Conservation (phyloP, 2,113 vertebrate genomes). For the Otis tarda region DNA sequence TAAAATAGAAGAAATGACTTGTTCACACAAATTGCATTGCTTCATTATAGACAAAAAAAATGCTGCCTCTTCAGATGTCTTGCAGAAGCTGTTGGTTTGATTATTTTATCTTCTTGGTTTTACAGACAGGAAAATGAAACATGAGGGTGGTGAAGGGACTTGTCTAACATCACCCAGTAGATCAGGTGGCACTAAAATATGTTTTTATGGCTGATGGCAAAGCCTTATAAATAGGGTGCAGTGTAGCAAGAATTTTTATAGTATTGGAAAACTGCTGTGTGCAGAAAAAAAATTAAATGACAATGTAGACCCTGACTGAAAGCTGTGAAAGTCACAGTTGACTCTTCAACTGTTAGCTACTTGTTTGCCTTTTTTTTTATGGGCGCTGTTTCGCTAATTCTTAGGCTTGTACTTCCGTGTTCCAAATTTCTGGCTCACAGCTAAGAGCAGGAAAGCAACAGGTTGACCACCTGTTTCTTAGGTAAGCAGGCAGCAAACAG, state of each 20-base stretch:
- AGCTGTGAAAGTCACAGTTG: background rate
- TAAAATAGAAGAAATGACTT: background rate
- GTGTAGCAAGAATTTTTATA: background rate
- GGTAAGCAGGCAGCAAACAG: background rate
- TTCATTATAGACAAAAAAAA: background rate
- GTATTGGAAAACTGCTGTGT: background rate
- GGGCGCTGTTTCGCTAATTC: background rate
- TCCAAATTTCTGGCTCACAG: background rate
- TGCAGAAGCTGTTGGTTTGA: background rate
- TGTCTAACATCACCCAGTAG: background rate
- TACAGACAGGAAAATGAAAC: background rate
- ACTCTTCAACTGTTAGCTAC: background rate
- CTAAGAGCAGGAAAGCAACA: background rate
- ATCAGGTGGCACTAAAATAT: background rate
- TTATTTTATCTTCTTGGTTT: background rate
- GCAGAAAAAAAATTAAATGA: background rate
- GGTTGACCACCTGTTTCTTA: background rate
- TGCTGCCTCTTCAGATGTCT: background rate
- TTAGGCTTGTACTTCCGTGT: background rate
- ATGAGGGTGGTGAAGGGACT: background rate
- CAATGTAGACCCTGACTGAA: background rate
- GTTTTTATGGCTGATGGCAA: background rate
- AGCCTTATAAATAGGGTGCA: background rate
- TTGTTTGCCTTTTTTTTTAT: background rate
- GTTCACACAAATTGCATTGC: background rate